A percentile compares a stretch with the other conserved stretches of the same genome.
Evolutionary conservation across 2,797 vertebrate genomes (phyloP).

Genomic region (Myotis findleyi): DNA sequence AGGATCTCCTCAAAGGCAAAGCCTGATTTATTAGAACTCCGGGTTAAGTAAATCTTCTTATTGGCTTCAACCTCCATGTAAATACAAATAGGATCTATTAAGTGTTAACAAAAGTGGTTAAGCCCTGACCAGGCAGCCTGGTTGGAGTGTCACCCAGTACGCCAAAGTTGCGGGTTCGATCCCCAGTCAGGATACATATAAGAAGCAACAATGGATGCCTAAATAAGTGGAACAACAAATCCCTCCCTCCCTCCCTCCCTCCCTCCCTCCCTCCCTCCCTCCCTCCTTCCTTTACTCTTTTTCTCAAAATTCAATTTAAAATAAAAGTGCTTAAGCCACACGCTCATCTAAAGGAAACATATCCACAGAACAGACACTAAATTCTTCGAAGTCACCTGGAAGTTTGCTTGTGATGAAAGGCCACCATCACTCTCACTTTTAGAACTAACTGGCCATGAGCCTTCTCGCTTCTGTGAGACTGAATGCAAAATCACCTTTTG

Average conservation of each 20-base stretch:
- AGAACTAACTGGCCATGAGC: not conserved
- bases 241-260: not conserved
- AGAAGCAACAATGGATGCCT: not conserved
- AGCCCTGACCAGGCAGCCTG: constrained; percentile 34
- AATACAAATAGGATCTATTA: constrained; percentile 76
- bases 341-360: constrained; percentile 68
- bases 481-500: constrained; percentile 21
- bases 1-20: constrained; percentile 51
- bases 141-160: no score
- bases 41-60: constrained; percentile 64
- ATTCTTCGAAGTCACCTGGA: not conserved
- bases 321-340: constrained; percentile 71
- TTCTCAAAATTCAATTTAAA: not conserved
- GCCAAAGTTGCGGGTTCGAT: not conserved
- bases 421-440: not conserved
- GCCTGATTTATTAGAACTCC: constrained; percentile 38
- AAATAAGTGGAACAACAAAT: not conserved
- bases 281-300: not conserved
- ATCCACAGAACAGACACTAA: constrained; percentile 43
- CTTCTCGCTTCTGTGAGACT: constrained; percentile 20
- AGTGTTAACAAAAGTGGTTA: constrained; percentile 75
- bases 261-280: not conserved
- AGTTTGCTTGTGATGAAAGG: not conserved
- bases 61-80: constrained; percentile 72
- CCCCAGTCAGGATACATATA: not conserved